Evolutionary conservation across 2,113 vertebrate genomes (phyloP), one percentile per base, ranked within the genome.

Genomic region (Elachura formosa): DNA sequence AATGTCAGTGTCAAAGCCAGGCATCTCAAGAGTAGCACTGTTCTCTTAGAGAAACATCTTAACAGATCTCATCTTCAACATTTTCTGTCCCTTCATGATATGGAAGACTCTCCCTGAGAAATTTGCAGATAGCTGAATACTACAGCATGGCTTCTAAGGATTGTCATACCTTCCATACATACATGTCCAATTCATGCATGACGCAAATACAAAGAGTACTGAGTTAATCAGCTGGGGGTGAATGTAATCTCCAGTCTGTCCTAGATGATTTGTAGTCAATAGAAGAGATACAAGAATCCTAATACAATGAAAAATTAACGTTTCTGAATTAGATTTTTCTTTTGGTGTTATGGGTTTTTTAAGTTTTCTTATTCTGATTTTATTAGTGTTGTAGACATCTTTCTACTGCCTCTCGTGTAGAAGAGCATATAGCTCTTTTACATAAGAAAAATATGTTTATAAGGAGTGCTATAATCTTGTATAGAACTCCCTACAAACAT

Each of bases 301-400:
- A 26, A 67, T 33, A 43, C 41, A 78, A 14, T 64, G 38, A 66
- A 26, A 93, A 92, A 63, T 19, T 31, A 73, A n/a, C 36, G 10
- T n/a, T 84, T 58, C 26, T 76, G 36, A 74, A 38, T 38, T 58
- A 49, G 34, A 33, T 0, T 0, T 10, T 28, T n/a, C n/a, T n/a
- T 41, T 33, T 7, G 7, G 25, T 15, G 7, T 33, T 40, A 28
- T 8, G 2, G 1, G 0, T 54, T 49, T 25, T 43, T 40, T 4
- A 22, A 21, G 5, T 67, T 89, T 81, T 92, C 17, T 64, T 36
- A 38, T 80, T 55, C 12, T 69, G 28, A 40, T 49, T 38, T 16
- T 24, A 17, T 56, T 90, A 28, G 12, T 62, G 49, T 84, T 71
- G 28, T n/a, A 71, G 48, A 43, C 25, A 25, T 29, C 43, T 54